phyloP scores from a whole-genome alignment of 2,888 invertebrate species.

The Drosophila lutescens region DNA sequence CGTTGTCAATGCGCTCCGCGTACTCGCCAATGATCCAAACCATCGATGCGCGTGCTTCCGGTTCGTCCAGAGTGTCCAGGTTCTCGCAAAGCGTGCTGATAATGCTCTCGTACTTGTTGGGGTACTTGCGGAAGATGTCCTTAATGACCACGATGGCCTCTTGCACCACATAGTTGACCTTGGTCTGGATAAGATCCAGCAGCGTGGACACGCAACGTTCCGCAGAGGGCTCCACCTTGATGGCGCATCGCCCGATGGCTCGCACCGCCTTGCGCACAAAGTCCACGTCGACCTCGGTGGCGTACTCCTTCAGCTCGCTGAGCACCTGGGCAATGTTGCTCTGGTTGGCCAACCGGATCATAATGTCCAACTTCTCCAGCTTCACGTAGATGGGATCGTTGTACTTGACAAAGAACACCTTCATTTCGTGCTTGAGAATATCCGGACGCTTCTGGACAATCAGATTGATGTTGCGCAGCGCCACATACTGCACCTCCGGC shows the following conservation, averaged over 20 bases:
- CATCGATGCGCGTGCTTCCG: constrained; percentile 99
- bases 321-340: constrained; percentile 99
- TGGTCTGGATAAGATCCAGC: constrained; percentile 98
- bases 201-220: constrained; percentile 99
- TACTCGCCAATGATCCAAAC: constrained; percentile 98
- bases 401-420: constrained; percentile 99
- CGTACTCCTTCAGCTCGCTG: constrained; percentile 99
- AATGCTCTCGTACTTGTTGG: constrained; percentile 99
- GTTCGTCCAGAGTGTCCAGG: constrained; percentile 98
- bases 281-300: constrained; percentile 99
- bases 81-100: constrained; percentile 99
- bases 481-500: constrained; percentile 99
- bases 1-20: constrained; percentile 99
- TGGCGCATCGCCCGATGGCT: constrained; percentile 99
- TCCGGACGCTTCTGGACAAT: constrained; percentile 99
- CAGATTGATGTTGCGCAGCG: constrained; percentile 98
- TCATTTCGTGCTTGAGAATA: constrained; percentile 99
- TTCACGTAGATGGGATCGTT: constrained; percentile 99
- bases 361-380: constrained; percentile 98
- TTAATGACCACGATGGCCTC: constrained; percentile 99
- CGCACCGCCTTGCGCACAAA: constrained; percentile 99
- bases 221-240: constrained; percentile 98
- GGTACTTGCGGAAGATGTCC: constrained; percentile 98
- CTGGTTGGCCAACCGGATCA: constrained; percentile 99
- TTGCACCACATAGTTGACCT: constrained; percentile 99